These are phyloP conservation scores for Clarias batrachus DNA, from an alignment of 2,113 vertebrate species.

Conservation along the genomic window DNA sequence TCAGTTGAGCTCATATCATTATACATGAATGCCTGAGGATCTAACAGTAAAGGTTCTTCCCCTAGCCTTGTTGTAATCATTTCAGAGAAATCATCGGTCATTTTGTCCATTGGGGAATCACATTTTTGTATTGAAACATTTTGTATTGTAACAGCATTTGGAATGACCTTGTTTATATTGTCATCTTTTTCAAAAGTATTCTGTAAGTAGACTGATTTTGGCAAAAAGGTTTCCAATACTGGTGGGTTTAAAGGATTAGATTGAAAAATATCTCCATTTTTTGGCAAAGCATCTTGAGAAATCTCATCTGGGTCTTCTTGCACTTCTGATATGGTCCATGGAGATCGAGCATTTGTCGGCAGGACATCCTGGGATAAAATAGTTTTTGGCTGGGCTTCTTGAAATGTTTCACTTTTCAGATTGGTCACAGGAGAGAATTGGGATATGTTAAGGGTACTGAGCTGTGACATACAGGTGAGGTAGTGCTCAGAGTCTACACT, in stretches of 20 bases:
- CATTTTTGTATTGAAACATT: not conserved
- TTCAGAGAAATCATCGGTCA: not conserved
- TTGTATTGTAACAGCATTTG: not conserved
- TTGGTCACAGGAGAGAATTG: constrained; percentile 14
- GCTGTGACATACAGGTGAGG: constrained; percentile 62
- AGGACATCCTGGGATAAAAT: not conserved
- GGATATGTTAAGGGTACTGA: constrained; percentile 45
- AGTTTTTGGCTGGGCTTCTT: constrained; percentile 10
- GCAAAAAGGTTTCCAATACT: not conserved
- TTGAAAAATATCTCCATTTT: not conserved
- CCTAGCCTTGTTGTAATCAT: constrained; percentile 10
- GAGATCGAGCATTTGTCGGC: not conserved
- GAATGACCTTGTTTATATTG: not conserved
- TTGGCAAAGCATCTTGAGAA: constrained; percentile 15
- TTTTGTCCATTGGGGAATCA: not conserved
- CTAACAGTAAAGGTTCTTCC: constrained; percentile 18
- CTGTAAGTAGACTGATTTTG: constrained; percentile 2
- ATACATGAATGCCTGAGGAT: not conserved
- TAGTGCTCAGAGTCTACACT: constrained; percentile 62
- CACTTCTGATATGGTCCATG: not conserved
- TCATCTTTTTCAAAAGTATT: not conserved
- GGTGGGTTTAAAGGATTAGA: not conserved
- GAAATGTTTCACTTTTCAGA: constrained; percentile 15
- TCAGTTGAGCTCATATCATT: constrained; percentile 1
- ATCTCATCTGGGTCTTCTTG: not conserved